Evolutionary conservation across 2,888 invertebrate species (phyloP).

Genomic region (Choreutis nemorana): DNA sequence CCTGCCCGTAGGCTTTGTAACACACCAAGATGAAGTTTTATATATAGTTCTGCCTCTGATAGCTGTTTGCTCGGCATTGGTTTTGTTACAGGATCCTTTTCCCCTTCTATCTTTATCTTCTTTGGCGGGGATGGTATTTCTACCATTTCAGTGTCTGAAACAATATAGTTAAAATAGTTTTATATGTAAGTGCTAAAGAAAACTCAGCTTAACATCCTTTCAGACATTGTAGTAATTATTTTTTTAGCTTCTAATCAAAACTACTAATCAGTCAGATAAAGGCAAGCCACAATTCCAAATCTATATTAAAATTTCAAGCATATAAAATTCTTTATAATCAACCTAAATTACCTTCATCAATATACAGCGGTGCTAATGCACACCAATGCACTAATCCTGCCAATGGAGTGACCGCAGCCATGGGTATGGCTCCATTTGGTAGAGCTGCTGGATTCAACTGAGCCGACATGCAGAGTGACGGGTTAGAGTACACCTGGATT

Average conservation of each 20-base stretch:
- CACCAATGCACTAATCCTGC: conserved; percentile 84
- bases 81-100: conserved; percentile 26
- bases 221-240: too few relatives aligned
- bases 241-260: too few relatives aligned
- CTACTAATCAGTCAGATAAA: too few relatives aligned
- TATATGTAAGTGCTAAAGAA: neutral
- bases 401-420: conserved; percentile 83
- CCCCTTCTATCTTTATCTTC: conserved; percentile 47
- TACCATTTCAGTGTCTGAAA: conserved; percentile 43
- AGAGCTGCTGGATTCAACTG: conserved; percentile 71
- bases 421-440: conserved; percentile 82
- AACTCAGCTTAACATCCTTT: too few relatives aligned
- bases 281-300: neutral
- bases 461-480: conserved; percentile 73
- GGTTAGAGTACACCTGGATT: conserved; percentile 67
- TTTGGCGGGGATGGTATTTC: conserved; percentile 35
- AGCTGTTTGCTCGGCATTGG: conserved; percentile 22
- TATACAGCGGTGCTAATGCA: conserved; percentile 70
- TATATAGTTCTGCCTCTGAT: conserved; percentile 59
- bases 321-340: neutral
- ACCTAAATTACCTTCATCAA: conserved; percentile 17
- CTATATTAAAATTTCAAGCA: neutral
- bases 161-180: conserved; percentile 1
- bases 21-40: conserved; percentile 73
- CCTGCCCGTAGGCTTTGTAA: conserved; percentile 70